phyloP scores from a whole-genome alignment of 2,888 invertebrate genomes.

The Melinaea menophilus region DNA sequence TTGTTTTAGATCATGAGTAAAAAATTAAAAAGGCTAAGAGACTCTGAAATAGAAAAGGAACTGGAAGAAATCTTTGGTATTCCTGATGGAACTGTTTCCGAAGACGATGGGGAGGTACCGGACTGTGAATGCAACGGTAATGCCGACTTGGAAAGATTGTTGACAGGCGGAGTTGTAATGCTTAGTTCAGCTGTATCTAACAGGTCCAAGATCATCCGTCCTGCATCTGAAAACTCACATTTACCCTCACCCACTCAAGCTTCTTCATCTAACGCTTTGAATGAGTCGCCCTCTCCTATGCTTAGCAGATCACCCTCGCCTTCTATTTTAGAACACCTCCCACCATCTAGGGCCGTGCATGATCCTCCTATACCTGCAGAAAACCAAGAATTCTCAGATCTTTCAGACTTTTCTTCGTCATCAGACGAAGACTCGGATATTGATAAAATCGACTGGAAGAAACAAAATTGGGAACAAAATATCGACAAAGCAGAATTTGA shows the following conservation, averaged over 20 bases:
- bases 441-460: no score
- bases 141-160: slow-evolving; percentile 13
- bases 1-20: slow-evolving; percentile 12
- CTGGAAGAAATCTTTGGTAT: slow-evolving; percentile 28
- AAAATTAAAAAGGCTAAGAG: slow-evolving; percentile 12
- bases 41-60: slow-evolving; percentile 18
- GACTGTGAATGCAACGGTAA: slow-evolving; percentile 20
- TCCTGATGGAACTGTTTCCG: slow-evolving; percentile 25
- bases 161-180: slow-evolving; percentile 16
- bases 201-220: slow-evolving; percentile 13
- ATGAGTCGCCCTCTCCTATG: no score
- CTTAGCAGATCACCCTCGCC: no score
- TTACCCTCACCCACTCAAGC: slow-evolving; percentile 1
- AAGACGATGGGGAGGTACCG: slow-evolving; percentile 26
- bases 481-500: no score
- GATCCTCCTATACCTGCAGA: no score
- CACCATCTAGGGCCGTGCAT: no score
- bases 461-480: no score
- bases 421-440: no score
- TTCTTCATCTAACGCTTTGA: no score
- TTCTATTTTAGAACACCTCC: no score
- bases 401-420: no score
- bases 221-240: slow-evolving; percentile 12
- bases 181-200: slow-evolving; percentile 14
- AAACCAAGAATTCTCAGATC: no score